Conservation (phyloP, 2,797 vertebrate species). For the Helarctos malayanus region DNA sequence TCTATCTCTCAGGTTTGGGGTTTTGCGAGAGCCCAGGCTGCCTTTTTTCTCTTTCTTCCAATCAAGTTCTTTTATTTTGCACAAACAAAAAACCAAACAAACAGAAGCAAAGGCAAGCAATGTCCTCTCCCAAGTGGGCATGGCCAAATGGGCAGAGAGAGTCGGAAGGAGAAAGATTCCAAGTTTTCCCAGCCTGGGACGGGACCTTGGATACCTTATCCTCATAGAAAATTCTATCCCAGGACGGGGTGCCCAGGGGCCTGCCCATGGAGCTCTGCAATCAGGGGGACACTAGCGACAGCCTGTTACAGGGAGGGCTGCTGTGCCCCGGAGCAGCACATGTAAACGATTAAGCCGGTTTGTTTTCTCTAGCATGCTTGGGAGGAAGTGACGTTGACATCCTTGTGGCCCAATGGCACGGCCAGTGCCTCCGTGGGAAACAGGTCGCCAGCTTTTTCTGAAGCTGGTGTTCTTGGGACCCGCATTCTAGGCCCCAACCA, state of each 20-base stretch:
- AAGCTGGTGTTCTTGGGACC: neutral
- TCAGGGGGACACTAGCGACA: constrained; percentile 68
- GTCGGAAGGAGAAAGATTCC: constrained; percentile 69
- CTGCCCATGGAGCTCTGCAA: constrained; percentile 71
- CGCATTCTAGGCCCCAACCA: neutral
- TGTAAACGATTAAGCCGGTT: constrained; percentile 88
- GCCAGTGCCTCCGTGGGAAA: constrained; percentile 84
- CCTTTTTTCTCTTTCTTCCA: neutral
- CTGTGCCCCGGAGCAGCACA: constrained; percentile 83
- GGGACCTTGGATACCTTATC: constrained; percentile 73
- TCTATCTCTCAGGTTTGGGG: constrained; percentile 81
- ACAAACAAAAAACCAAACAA: constrained; percentile 28
- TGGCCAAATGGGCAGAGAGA: constrained; percentile 75
- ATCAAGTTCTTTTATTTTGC: constrained; percentile 48
- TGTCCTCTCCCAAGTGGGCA: constrained; percentile 22
- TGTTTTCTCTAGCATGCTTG: constrained; percentile 87
- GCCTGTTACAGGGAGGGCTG: constrained; percentile 81
- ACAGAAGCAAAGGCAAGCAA: neutral
- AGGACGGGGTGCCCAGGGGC: constrained; percentile 61
- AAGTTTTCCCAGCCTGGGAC: neutral
- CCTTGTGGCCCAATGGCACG: constrained; percentile 76
- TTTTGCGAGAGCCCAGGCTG: constrained; percentile 75
- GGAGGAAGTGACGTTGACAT: constrained; percentile 87
- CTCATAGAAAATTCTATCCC: constrained; percentile 50
- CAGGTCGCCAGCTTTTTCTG: neutral